A percentile compares a stretch with the other conserved stretches of the same genome.
These are phyloP conservation scores for Tigriopus californicus DNA, from an alignment of 2,888 invertebrate species.

Conservation along the genomic window DNA sequence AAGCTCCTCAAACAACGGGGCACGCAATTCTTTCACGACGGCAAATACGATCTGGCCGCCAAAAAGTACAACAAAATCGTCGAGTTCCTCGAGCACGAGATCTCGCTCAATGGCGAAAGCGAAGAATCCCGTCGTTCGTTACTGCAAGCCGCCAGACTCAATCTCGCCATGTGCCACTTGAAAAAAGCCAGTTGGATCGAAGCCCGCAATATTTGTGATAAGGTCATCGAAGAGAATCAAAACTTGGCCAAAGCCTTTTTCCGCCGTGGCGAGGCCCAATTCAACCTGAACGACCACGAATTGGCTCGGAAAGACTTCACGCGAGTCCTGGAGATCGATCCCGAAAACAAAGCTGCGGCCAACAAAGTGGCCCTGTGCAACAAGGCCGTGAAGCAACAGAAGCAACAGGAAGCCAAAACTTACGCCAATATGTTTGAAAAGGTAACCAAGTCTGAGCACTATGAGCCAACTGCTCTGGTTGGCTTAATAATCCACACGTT, in stretches of 20 bases:
- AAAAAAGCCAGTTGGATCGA: conserved; percentile 50
- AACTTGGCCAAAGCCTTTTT: conserved; percentile 75
- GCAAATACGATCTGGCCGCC: conserved; percentile 53
- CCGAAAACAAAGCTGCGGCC: conserved; percentile 68
- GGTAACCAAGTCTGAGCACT: too few relatives aligned
- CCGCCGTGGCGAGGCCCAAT: conserved; percentile 59
- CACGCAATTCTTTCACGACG: conserved; percentile 64
- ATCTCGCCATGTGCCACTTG: conserved; percentile 59
- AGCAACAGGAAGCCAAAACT: conserved; percentile 59
- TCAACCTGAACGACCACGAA: conserved; percentile 54
- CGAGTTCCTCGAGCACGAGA: conserved; percentile 40
- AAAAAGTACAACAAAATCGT: conserved; percentile 68
- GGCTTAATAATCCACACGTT: too few relatives aligned
- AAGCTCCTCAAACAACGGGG: conserved; percentile 73
- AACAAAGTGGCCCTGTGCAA: conserved; percentile 53
- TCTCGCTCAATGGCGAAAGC: conserved; percentile 30
- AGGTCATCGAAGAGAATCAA: conserved; percentile 51
- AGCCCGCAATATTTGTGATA: conserved; percentile 52
- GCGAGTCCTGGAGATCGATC: conserved; percentile 52
- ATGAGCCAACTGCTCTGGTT: too few relatives aligned
- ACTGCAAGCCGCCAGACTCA: conserved; percentile 50
- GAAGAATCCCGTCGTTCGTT: conserved; percentile 36
- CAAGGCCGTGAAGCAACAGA: conserved; percentile 49
- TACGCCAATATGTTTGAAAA: conserved; percentile 92
- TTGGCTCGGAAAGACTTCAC: conserved; percentile 58